These are phyloP conservation scores for Mechanitis mazaeus DNA, from an alignment of 2,888 invertebrate genomes.

Conservation along the genomic window DNA sequence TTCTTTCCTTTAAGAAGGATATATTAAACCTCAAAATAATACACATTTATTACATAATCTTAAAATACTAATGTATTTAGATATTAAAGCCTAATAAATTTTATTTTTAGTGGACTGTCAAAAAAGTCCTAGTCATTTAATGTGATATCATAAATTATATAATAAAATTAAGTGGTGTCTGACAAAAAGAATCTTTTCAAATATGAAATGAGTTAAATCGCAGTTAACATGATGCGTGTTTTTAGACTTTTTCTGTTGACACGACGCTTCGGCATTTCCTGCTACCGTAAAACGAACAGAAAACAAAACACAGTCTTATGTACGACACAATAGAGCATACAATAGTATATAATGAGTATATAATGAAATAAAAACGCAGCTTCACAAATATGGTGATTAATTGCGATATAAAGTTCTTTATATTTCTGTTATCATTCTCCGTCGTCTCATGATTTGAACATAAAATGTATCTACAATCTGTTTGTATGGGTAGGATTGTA, in stretches of 20 bases:
- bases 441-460: constrained; percentile 57
- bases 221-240: constrained; percentile 70
- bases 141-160: constrained; percentile 43
- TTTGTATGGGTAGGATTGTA: constrained; percentile 16
- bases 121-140: constrained; percentile 26
- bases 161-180: constrained; percentile 63
- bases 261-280: constrained; percentile 71
- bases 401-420: constrained; percentile 69
- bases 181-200: constrained; percentile 62
- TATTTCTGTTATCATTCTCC: constrained; percentile 63
- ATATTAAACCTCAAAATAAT: no score
- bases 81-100: constrained; percentile 18
- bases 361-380: not conserved
- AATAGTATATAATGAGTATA: constrained; percentile 23
- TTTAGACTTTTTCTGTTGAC: constrained; percentile 71
- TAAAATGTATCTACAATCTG: constrained; percentile 30
- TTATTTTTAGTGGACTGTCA: constrained; percentile 19
- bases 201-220: constrained; percentile 74
- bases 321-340: constrained; percentile 34
- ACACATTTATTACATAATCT: no score
- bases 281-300: constrained; percentile 46
- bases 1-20: no score
- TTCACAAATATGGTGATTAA: constrained; percentile 68
- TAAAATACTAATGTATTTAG: not conserved
- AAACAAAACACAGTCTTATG: constrained; percentile 38